Base-by-base conservation (phyloP, 2,888 invertebrate species). In the Dynastes tityus region DNA sequence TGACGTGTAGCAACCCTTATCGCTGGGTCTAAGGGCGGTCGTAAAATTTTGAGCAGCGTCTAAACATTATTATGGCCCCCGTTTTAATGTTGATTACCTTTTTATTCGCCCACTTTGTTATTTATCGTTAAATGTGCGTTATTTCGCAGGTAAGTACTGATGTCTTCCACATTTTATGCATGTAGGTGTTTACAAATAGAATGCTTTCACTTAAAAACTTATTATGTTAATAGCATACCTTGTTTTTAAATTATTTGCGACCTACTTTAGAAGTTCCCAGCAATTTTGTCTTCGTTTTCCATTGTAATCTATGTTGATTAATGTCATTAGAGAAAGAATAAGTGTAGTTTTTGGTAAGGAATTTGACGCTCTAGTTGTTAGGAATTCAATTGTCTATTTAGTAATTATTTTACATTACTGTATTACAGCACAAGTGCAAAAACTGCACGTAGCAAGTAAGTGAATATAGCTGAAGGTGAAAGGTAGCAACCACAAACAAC, bases 41-140 rank as follows among this genome's bases (percentile, higher is more conserved):
- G 61, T 74, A 74, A 74, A 74, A 74, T 61, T 74, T 45, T 13
- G 73, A 27, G 68, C 73, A 61, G 45, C 61, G 22, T 61, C 40
- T 74, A 61, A 61, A 49, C 45, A 49, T 74, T 61, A 32, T 74
- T 74, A 74, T 74, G 37, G 73, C 61, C 22, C 45, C 22, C 73
- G 45, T 45, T 74, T 74, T 74, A 74, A 40, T 9, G 73, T 40
- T 61, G 61, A 74, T 58, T 73, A 73, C 55, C 37, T 45, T 61
- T 74, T 74, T 58, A 51, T 51, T 68, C 27, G 13, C 11, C 68
- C 49, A 40, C 73, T 61, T 40, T 32, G 45, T 61, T 61, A 27
- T 74, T 74, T 74, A 61, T 74, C 61, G 45, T 63, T 49, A 16
- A 40, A 11, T 58, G 55, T 45, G 45, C 37, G 16, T n/a, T 68